Evolutionary conservation across 2,797 vertebrate species (phyloP).

Genomic region (Pseudochaenichthys georgianus): DNA sequence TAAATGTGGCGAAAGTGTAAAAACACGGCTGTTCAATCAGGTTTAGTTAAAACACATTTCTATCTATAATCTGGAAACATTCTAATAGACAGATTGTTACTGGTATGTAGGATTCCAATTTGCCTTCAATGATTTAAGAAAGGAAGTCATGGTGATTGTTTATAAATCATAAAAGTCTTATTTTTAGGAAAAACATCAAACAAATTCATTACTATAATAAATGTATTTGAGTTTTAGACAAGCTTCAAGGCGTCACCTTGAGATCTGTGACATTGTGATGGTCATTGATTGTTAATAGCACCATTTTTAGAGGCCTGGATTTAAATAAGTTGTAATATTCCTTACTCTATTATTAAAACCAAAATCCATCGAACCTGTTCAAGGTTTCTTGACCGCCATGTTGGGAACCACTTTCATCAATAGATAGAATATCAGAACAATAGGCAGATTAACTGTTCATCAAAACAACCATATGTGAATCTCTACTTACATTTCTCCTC

Average conservation of each 20-base stretch:
- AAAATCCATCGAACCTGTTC: no score
- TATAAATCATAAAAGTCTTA: no score
- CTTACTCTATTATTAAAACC: background rate
- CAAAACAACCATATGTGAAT: constrained; percentile 2
- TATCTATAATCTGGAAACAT: constrained; percentile 10
- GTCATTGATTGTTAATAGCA: background rate
- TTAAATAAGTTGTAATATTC: background rate
- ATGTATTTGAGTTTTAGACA: background rate
- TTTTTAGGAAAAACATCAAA: background rate
- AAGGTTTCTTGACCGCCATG: background rate
- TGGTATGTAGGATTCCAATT: background rate
- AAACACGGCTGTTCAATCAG: background rate
- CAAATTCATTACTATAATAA: background rate
- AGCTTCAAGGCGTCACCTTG: background rate
- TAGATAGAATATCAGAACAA: background rate
- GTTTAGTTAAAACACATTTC: constrained; percentile 21
- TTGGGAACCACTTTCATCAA: background rate
- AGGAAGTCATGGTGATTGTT: no score
- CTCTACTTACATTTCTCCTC: background rate
- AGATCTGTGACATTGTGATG: background rate
- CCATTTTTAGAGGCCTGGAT: background rate
- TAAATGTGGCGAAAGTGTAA: constrained; percentile 15
- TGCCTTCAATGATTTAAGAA: no score
- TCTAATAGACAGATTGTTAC: background rate
- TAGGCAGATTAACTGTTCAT: background rate